Evolutionary conservation across 2,797 vertebrate genomes (phyloP), one percentile per base, ranked within the genome.

Genomic region (Lepidocolaptes lacrymiger): DNA sequence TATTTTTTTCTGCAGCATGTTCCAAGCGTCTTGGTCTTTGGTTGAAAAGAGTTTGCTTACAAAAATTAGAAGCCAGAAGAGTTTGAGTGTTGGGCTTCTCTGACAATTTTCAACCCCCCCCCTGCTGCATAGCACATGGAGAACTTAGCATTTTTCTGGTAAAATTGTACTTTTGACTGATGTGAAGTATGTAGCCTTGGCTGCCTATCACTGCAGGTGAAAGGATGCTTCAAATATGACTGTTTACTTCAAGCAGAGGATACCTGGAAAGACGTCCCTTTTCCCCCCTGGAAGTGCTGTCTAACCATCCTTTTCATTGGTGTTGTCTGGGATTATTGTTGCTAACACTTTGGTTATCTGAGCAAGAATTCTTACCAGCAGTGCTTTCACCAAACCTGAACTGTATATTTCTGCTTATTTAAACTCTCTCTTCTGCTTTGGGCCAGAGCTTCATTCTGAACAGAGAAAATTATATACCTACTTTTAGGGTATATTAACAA

Each of bases 391-490:
- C 68, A 77, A 72, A 73, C 17, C 24, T 41, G 34, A 54, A 13
- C n/a, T 43, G 6, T 54, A 2, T 48, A 19, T 44, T 66, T 73
- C 54, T 81, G 10, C 18, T 43, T 55, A 6, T 68, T 85, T 76
- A 43, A 71, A 79, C 3, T 41, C 22, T 44, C 13, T 54, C 5
- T 68, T 82, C 72, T 77, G 36, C 79, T 85, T 58, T 44, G 68
- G 44, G 41, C n/a, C 18, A 63, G 63, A 82, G 20, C 7, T 26
- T 83, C 24, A 19, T 39, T 78, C 23, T 46, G 21, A 48, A 7
- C 17, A 56, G n/a, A 39, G 14, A 12, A 76, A 46, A 77, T 14
- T 0, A 3, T 26, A 22, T 6, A 10, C 16, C 11, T 66, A 0
- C 44, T 55, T 72, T 68, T 27, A 58, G 34, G 16, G 22, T 1